Base-by-base conservation (phyloP, 2,113 vertebrate genomes). In the Hepsetus odoe region DNA sequence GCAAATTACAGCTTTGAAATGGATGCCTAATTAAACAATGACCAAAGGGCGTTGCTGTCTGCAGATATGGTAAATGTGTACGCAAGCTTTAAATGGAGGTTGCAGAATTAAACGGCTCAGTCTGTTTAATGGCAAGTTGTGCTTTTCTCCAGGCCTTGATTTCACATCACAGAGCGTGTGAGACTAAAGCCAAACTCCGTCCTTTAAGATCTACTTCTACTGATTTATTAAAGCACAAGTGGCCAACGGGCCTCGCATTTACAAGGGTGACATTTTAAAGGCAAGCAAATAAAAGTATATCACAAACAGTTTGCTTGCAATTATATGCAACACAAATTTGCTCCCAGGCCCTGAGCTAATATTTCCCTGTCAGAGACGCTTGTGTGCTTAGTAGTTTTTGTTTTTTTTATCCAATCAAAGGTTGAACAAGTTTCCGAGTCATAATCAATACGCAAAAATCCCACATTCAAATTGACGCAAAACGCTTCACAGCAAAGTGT, bases 261-360 rank as follows among this genome's bases (percentile, higher is more conserved):
- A 72, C 26, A 35, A 53, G 20, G 9, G 40, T 62, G 75, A 51
- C 70, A 74, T 74, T 74, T 78, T 72, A 55, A 74, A 62, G n/a
- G 40, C 26, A 62, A 64, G 30, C 49, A 75, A 76, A 83, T 83
- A 62, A 79, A 78, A 56, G 22, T 58, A 74, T 75, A 79, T 75
- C 30, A 77, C 74, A 58, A 67, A 82, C 53, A 59, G 18, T 71
- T 75, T 40, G n/a, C 46, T 4, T 14, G 24, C 72, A 71, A 72
- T 79, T 64, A 64, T 70, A 56, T 64, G 33, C n/a, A 35, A 61
- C 40, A 72, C 44, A 38, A 38, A 65, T 59, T 78, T 74, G 20
- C 67, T 66, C 28, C 16, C 38, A 46, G 68, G 32, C 35, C 24
- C 46, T 8, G 42, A 58, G 58, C 76, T 68, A 13, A 28, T 2